These are phyloP conservation scores for Orycteropus afer DNA, from an alignment of 2,113 vertebrate genomes.

Conservation along the genomic window DNA sequence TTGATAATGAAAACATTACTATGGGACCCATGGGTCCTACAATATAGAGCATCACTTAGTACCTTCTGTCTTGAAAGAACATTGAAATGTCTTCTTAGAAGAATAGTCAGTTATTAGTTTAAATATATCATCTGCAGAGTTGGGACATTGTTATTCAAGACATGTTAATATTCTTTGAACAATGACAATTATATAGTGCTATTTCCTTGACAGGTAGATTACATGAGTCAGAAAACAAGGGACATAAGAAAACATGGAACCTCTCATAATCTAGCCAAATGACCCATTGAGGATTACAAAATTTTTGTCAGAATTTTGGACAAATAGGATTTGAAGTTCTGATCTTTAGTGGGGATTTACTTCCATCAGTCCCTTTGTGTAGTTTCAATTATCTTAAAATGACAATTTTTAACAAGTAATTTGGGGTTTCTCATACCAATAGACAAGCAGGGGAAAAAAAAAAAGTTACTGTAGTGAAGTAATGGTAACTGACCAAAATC, in stretches of 20 bases:
- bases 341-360: accelerated
- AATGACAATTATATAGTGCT: not conserved
- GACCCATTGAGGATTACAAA: not conserved
- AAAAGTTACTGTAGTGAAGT: not conserved
- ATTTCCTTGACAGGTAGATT: not conserved
- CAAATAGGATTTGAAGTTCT: not conserved
- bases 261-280: not conserved
- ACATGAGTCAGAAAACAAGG: not conserved
- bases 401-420: not conserved
- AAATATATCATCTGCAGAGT: not conserved
- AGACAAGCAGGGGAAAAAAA: not conserved
- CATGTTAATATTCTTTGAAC: not conserved
- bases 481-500: not conserved
- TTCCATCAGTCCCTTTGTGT: not conserved
- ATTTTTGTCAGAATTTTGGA: not conserved
- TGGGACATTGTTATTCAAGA: not conserved
- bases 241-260: not conserved
- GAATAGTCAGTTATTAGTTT: not conserved
- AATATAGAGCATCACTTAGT: not conserved
- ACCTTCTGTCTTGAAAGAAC: not conserved
- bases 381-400: not conserved
- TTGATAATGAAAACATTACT: not conserved
- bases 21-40: not conserved
- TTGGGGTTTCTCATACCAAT: not conserved
- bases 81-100: not conserved